Evolutionary conservation across 2,113 vertebrate genomes (phyloP).

Genomic region (Passer domesticus): DNA sequence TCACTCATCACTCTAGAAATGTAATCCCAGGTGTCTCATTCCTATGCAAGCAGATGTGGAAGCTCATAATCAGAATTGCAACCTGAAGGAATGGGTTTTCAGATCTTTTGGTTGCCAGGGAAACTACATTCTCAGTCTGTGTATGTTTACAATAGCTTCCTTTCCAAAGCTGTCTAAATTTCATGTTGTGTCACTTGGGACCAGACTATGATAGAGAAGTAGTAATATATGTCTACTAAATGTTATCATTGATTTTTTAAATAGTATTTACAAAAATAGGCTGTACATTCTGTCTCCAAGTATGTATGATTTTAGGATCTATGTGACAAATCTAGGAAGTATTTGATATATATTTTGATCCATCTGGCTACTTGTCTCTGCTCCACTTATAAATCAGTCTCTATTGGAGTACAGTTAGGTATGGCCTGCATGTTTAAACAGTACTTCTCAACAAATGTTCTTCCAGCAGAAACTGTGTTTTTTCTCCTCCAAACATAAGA

Average conservation of each 20-base stretch:
- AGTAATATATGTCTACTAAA: background rate
- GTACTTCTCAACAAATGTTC: background rate
- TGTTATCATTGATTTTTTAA: background rate
- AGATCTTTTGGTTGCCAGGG: constrained; percentile 65
- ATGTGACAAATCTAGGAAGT: background rate
- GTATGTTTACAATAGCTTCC: constrained; percentile 16
- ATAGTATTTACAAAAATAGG: background rate
- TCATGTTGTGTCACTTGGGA: constrained; percentile 4
- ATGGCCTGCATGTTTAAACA: background rate
- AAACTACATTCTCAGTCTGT: constrained; percentile 50
- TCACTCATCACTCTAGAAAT: constrained; percentile 44
- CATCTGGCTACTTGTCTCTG: background rate
- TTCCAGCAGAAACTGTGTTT: background rate
- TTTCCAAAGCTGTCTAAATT: constrained; percentile 39
- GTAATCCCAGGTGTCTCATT: constrained; percentile 61
- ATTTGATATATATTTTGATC: background rate
- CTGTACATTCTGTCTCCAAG: background rate
- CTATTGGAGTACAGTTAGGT: background rate
- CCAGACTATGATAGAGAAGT: background rate
- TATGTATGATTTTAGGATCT: background rate
- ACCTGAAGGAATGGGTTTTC: constrained; percentile 51
- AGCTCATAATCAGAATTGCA: constrained; percentile 62
- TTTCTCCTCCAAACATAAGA: background rate
- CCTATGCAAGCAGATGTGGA: constrained; percentile 63
- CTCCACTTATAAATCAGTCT: background rate